These are phyloP conservation scores for Cephus spinipes DNA, from an alignment of 2,888 invertebrate genomes.

Conservation along the genomic window DNA sequence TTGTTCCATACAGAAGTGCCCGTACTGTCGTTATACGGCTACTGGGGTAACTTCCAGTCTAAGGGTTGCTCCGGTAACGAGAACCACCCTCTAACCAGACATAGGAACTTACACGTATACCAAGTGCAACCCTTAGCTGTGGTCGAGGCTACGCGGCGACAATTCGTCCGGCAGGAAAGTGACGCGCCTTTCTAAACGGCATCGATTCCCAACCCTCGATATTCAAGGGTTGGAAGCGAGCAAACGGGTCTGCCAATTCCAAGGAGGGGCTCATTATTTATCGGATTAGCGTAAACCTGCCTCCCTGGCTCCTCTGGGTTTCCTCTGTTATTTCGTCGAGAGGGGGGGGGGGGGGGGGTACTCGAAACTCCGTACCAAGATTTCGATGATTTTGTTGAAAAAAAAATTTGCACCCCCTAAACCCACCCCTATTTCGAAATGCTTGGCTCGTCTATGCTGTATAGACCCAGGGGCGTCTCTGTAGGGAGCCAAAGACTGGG, in stretches of 20 bases:
- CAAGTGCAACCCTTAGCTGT: not conserved
- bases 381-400: not conserved
- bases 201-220: not conserved
- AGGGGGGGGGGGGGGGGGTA: constrained; percentile 10
- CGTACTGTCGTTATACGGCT: not conserved
- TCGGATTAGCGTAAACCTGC: constrained; percentile 31
- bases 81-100: not conserved
- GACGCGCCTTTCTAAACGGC: not conserved
- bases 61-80: not conserved
- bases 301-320: constrained; percentile 6
- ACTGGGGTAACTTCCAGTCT: not conserved
- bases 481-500: not conserved
- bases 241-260: constrained; percentile 16
- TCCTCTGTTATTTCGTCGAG: constrained; percentile 16
- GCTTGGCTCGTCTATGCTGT: not conserved
- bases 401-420: not conserved
- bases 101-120: not conserved
- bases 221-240: not conserved
- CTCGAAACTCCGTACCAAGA: constrained; percentile 11
- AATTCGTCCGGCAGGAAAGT: constrained; percentile 1
- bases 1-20: not conserved
- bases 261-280: constrained; percentile 31
- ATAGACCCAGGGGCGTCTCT: not conserved
- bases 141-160: not conserved
- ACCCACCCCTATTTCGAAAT: not conserved